Evolutionary conservation across 2,888 invertebrate species (phyloP).

Genomic region (Pilophorus perplexus): DNA sequence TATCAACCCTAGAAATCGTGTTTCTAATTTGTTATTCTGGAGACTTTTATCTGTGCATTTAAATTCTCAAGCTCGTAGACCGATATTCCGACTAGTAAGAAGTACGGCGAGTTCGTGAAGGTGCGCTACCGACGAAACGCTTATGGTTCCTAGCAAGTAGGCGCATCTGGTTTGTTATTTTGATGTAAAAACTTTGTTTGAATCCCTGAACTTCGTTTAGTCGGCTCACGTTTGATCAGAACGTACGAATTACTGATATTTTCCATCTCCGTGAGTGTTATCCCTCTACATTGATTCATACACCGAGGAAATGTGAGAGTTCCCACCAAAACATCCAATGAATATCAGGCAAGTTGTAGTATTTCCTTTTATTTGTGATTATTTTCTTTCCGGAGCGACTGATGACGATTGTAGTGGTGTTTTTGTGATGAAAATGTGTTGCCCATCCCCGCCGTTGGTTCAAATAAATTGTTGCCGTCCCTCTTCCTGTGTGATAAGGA

Average conservation of each 20-base stretch:
- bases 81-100: neutral
- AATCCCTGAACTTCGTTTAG: too few species aligned
- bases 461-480: too few species aligned
- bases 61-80: neutral
- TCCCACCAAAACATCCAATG: conserved; percentile 21
- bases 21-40: conserved; percentile 1
- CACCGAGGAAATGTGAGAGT: conserved; percentile 25
- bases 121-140: conserved; percentile 35
- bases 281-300: neutral
- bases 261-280: neutral
- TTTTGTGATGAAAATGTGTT: too few species aligned
- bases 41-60: conserved; percentile 6
- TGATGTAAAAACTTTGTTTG: neutral
- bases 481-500: too few species aligned
- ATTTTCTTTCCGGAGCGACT: too few species aligned
- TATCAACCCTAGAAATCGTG: neutral
- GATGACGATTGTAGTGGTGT: too few species aligned
- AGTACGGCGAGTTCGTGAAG: neutral
- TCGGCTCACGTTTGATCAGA: too few species aligned
- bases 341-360: conserved; percentile 16
- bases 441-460: too few species aligned
- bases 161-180: conserved; percentile 40
- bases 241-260: conserved; percentile 13
- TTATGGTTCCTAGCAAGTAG: conserved; percentile 20
- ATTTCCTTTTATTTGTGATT: too few species aligned